These are phyloP conservation scores for Agraylea sexmaculata DNA, from an alignment of 1,140 invertebrate genomes.

Conservation along the genomic window DNA sequence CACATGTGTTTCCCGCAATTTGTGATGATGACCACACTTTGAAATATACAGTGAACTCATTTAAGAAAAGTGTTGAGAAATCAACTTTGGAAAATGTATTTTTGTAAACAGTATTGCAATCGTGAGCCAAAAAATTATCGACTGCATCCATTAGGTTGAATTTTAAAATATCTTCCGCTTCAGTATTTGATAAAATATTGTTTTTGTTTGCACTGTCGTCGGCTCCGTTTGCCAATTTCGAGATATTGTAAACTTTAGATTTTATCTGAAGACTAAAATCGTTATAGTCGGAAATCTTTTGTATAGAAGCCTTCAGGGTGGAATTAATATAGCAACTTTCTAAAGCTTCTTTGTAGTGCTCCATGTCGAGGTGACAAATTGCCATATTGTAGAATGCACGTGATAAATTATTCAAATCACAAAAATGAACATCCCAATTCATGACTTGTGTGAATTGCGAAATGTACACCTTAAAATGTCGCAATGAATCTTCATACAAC, in stretches of 20 bases:
- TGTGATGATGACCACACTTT: no score
- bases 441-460: slow-evolving; percentile 5
- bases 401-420: slow-evolving; percentile 11
- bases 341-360: slow-evolving; percentile 9
- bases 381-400: slow-evolving; percentile 16
- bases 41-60: no score
- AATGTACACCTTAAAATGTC: slow-evolving; percentile 9
- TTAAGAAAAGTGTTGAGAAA: no score
- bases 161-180: slow-evolving; percentile 4
- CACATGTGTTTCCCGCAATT: no score
- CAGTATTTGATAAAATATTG: no score
- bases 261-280: slow-evolving; percentile 15
- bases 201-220: not conserved
- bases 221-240: not conserved
- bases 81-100: slow-evolving; percentile 13
- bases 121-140: slow-evolving; percentile 5
- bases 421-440: slow-evolving; percentile 3
- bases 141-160: slow-evolving; percentile 11
- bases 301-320: slow-evolving; percentile 9
- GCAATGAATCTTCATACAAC: slow-evolving; percentile 3
- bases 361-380: slow-evolving; percentile 15
- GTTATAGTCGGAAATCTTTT: no score
- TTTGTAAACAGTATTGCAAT: slow-evolving; percentile 4
- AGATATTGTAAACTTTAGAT: no score
- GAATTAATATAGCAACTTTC: slow-evolving; percentile 15